These are phyloP conservation scores for Drosophila simulans DNA, from an alignment of 1,140 invertebrate genomes.

Conservation along the genomic window DNA sequence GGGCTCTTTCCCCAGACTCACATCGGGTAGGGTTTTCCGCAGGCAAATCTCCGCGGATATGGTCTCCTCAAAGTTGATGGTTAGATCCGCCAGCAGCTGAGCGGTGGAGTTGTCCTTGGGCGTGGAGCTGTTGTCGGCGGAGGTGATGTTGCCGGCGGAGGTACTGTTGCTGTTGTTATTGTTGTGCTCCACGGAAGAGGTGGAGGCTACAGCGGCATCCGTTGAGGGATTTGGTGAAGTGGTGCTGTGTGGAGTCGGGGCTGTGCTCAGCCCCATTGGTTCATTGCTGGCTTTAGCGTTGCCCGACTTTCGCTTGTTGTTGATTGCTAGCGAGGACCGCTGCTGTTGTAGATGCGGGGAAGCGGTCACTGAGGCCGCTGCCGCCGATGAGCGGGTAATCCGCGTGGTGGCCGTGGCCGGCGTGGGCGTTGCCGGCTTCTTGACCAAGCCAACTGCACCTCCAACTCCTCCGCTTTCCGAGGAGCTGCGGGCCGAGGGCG, in stretches of 20 bases:
- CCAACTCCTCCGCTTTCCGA: slow-evolving; percentile 35
- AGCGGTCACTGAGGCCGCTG: slow-evolving; percentile 25
- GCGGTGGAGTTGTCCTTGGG: slow-evolving; percentile 73
- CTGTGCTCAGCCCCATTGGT: slow-evolving; percentile 76
- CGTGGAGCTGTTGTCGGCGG: slow-evolving; percentile 38
- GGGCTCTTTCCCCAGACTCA: slow-evolving; percentile 64
- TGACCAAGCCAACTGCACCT: slow-evolving; percentile 13
- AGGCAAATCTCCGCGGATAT: slow-evolving; percentile 79
- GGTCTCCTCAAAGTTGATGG: slow-evolving; percentile 68
- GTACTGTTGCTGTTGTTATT: slow-evolving; percentile 12
- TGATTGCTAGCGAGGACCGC: slow-evolving; percentile 9
- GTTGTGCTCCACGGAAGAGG: slow-evolving; percentile 19
- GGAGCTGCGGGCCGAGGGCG: slow-evolving; percentile 62
- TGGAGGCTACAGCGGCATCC: slow-evolving; percentile 35
- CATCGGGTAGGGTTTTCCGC: slow-evolving; percentile 74
- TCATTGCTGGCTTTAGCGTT: slow-evolving; percentile 42
- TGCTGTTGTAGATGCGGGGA: slow-evolving; percentile 8
- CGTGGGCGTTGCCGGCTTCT: slow-evolving; percentile 50
- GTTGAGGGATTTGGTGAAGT: slow-evolving; percentile 5
- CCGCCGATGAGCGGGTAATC: slow-evolving; percentile 69
- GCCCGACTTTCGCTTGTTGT: slow-evolving; percentile 29
- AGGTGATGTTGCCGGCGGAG: background rate
- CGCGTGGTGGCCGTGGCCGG: slow-evolving; percentile 60
- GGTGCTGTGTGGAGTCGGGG: slow-evolving; percentile 56
- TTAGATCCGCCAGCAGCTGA: slow-evolving; percentile 71